Conservation (phyloP, 2,797 vertebrate species). For the Glyptemys insculpta region DNA sequence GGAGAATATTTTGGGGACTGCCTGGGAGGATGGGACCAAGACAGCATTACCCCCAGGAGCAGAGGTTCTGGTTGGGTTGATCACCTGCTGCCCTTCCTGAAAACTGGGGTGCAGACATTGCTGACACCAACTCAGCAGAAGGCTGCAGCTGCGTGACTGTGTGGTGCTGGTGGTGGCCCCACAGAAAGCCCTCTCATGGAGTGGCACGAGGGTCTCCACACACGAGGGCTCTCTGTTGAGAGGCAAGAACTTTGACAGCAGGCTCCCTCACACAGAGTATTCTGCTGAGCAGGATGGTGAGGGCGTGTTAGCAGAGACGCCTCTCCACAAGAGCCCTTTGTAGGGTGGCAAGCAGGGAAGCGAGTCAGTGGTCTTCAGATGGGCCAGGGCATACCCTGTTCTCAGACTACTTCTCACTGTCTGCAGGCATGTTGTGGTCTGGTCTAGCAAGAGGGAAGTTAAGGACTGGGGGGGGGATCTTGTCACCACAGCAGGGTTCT, state of each 20-base stretch:
- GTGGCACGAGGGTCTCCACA: neutral
- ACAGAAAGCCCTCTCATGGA: neutral
- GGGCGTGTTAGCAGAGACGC: neutral
- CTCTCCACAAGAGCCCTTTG: conserved; percentile 31
- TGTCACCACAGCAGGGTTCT: conserved; percentile 11
- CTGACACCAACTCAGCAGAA: neutral
- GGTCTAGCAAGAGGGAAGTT: neutral
- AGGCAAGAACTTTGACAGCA: neutral
- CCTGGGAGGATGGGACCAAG: neutral
- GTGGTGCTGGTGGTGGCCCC: neutral
- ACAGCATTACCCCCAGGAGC: neutral
- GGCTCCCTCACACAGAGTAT: neutral
- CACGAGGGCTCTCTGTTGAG: fast-evolving
- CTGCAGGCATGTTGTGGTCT: conserved; percentile 56
- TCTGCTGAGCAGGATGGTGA: neutral
- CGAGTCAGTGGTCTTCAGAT: neutral
- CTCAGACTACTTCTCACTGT: conserved; percentile 42
- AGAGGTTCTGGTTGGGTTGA: neutral
- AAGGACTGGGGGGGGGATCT: neutral
- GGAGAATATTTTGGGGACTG: neutral
- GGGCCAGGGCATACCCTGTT: conserved; percentile 60
- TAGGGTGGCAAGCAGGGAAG: conserved; percentile 33
- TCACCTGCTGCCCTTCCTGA: neutral
- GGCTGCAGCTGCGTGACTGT: neutral
- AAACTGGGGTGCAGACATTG: neutral